Base-by-base conservation (phyloP, 35 echinoderm and acorn worm genomes). In the Heliocidaris tuberculata region DNA sequence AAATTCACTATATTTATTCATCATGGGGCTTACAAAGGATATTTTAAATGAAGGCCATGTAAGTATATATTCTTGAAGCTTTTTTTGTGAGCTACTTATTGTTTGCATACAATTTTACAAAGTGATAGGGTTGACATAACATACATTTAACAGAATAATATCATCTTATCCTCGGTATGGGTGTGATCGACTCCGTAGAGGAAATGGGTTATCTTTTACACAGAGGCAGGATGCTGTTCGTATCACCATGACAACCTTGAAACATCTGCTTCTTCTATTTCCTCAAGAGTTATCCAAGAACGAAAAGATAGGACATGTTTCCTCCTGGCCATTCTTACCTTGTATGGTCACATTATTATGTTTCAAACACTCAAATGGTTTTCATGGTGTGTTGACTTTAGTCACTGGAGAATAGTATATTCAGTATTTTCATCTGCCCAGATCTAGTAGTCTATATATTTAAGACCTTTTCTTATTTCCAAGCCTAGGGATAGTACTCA, bases 261-360 rank as follows among this genome's bases (percentile, higher is more conserved):
- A 89, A 89, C 87, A 78, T 78, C 87, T 48, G 31, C 87, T 89
- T 89, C 87, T 89, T 47, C 29, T 13, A 89, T 89, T 47, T 89
- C 87, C 87, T 89, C 16, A 15, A 21, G 87, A 89, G 87, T 24
- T 48, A 89, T 29, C 31, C 24, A 7, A 89, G 87, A 89, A 89
- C 32, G 87, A 89, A 89, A 89, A 47, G 31, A 89, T 27, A 89
- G 87, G 24, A 42, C 12, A 13, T 19, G 19, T 48, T 47, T 89
- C 87, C 87, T 89, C 31, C 17, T 5, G 27, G 27, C 19, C 65
- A 19, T 78, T 19, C 65, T n/a, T 78, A 24, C 65, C 65, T 78
- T 78, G 65, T 78, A 27, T 78, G 65, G 65, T 78, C 65, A 78
- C 65, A 78, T 78, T n/a, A 71, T 71, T n/a, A n/a, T 19, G 65